phyloP scores from a whole-genome alignment of 2,113 vertebrate species.

The Chionodraco myersi region DNA sequence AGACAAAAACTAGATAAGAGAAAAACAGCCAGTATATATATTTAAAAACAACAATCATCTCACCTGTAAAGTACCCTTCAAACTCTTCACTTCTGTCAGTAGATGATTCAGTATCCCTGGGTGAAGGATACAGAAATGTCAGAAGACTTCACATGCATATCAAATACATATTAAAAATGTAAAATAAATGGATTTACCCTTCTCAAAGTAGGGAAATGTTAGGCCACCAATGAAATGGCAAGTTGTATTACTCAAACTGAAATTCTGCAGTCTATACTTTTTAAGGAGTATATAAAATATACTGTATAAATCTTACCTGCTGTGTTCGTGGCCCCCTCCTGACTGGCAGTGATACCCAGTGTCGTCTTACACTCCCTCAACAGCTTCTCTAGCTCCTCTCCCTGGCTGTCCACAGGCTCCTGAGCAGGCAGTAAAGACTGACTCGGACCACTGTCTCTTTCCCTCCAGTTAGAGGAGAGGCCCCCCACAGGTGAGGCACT shows the following conservation, averaged over 20 bases:
- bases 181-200: constrained; percentile 38
- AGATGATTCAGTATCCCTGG: constrained; percentile 78
- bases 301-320: constrained; percentile 64
- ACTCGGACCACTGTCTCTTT: constrained; percentile 71
- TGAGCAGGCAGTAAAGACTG: constrained; percentile 39
- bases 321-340: constrained; percentile 50
- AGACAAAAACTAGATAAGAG: not conserved
- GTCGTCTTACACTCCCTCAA: constrained; percentile 73
- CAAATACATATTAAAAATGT: constrained; percentile 37
- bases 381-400: constrained; percentile 69
- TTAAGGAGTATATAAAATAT: not conserved
- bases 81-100: constrained; percentile 75
- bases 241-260: not conserved
- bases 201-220: constrained; percentile 22
- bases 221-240: constrained; percentile 6
- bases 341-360: constrained; percentile 55
- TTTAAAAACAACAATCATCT: constrained; percentile 29
- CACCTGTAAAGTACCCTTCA: constrained; percentile 81
- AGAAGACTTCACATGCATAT: constrained; percentile 39
- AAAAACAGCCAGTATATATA: not conserved
- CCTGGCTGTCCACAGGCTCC: constrained; percentile 20
- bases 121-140: constrained; percentile 49
- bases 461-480: constrained; percentile 50
- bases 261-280: not conserved
- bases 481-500: constrained; percentile 36